Conservation (phyloP, 2,797 vertebrate genomes). For the Arctocebus calabarensis region DNA sequence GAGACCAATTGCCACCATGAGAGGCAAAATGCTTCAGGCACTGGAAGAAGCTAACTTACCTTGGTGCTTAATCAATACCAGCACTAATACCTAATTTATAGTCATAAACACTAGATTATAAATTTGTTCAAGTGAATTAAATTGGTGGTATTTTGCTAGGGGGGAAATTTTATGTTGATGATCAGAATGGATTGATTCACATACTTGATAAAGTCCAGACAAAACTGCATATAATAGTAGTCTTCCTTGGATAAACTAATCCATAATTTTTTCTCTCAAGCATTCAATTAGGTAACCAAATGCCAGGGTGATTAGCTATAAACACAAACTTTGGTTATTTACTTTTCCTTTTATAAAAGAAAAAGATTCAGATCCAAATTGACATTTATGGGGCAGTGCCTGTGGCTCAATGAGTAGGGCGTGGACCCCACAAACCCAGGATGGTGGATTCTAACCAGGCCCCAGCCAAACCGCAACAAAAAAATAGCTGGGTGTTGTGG, state of each 20-base stretch:
- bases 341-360: slow-evolving; percentile 37
- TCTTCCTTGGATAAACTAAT: not conserved
- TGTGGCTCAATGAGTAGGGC: too few relatives aligned
- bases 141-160: slow-evolving; percentile 7
- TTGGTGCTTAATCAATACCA: not conserved
- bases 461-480: too few relatives aligned
- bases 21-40: not conserved
- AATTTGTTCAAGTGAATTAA: not conserved
- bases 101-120: not conserved
- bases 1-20: slow-evolving; percentile 18
- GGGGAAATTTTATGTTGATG: slow-evolving; percentile 36
- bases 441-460: too few relatives aligned
- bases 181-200: not conserved
- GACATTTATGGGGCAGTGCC: not conserved
- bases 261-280: slow-evolving; percentile 15
- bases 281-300: slow-evolving; percentile 21
- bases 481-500: too few relatives aligned
- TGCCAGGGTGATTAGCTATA: not conserved
- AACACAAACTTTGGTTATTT: slow-evolving; percentile 4
- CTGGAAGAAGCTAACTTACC: not conserved
- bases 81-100: not conserved
- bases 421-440: too few relatives aligned
- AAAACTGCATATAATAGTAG: not conserved
- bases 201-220: slow-evolving; percentile 55
- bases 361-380: slow-evolving; percentile 11